Conservation (phyloP, 2,888 invertebrate species). For the Synanthedon myopaeformis region DNA sequence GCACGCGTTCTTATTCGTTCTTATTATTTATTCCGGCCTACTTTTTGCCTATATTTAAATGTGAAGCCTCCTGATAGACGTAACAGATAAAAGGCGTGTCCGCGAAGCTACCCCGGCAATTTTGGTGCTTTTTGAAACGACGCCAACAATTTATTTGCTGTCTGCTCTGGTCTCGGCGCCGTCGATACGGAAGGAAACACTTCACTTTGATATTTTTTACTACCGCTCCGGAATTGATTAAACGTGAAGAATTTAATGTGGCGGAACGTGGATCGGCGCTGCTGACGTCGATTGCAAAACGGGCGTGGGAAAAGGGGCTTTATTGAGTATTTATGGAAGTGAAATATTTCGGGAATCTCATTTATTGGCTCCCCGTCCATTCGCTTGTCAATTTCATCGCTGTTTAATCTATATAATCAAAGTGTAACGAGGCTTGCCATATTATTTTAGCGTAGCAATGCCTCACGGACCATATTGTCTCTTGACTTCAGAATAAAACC, state of each 20-base stretch:
- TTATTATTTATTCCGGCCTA: slow-evolving; percentile 38
- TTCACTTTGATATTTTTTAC: slow-evolving; percentile 47
- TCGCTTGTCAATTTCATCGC: slow-evolving; percentile 35
- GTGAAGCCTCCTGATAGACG: slow-evolving; percentile 47
- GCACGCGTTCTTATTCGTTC: slow-evolving; percentile 22
- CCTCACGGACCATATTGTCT: slow-evolving; percentile 2
- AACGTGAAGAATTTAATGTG: slow-evolving; percentile 60
- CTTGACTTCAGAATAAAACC: neutral
- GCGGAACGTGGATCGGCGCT: slow-evolving; percentile 37
- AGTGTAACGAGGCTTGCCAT: slow-evolving; percentile 6
- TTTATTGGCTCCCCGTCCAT: slow-evolving; percentile 37
- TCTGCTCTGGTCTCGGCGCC: slow-evolving; percentile 39
- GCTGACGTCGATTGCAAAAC: slow-evolving; percentile 36
- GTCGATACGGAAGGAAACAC: slow-evolving; percentile 48
- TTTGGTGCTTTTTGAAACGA: slow-evolving; percentile 59
- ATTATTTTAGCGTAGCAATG: slow-evolving; percentile 5
- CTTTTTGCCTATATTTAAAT: slow-evolving; percentile 47
- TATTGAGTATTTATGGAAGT: slow-evolving; percentile 42
- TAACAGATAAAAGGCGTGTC: slow-evolving; percentile 67
- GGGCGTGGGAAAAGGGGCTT: slow-evolving; percentile 39
- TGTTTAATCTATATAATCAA: slow-evolving; percentile 30
- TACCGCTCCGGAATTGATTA: slow-evolving; percentile 48
- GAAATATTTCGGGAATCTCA: slow-evolving; percentile 40
- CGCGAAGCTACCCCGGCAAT: slow-evolving; percentile 44
- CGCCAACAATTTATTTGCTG: slow-evolving; percentile 61